Evolutionary conservation across 2,888 invertebrate genomes (phyloP).

Genomic region (Drosophila yooni): DNA sequence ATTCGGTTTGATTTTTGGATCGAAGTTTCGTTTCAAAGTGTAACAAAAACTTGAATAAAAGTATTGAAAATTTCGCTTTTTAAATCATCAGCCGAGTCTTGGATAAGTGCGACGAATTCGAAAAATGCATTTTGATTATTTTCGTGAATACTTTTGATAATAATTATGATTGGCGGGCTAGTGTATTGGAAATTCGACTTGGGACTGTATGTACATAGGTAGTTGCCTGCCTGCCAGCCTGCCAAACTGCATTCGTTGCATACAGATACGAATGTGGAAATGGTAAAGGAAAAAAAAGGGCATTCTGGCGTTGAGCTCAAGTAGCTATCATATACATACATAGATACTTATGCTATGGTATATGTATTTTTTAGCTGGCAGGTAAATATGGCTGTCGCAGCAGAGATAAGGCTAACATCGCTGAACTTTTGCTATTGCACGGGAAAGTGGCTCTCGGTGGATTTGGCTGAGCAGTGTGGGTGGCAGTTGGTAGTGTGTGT

Average conservation of each 20-base stretch:
- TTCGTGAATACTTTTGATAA: neutral
- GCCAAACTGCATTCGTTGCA: conserved; percentile 5
- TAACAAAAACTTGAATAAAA: neutral
- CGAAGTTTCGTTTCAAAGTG: neutral
- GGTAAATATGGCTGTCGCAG: conserved; percentile 78
- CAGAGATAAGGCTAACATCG: conserved; percentile 70
- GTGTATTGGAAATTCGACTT: neutral
- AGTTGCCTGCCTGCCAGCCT: neutral
- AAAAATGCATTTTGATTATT: neutral
- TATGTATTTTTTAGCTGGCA: conserved; percentile 59
- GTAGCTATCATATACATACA: conserved; percentile 44
- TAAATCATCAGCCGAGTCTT: neutral
- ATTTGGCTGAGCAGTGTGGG: neutral
- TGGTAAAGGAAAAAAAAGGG: neutral
- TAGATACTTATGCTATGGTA: conserved; percentile 5
- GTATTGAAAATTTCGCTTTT: neutral
- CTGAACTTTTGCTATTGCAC: conserved; percentile 55
- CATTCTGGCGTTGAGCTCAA: conserved; percentile 39
- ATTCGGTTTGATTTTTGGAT: neutral
- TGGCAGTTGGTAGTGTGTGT: neutral
- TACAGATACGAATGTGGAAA: neutral
- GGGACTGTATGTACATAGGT: neutral
- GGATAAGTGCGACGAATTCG: too few species aligned
- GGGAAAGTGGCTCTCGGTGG: conserved; percentile 24
- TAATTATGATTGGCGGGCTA: neutral